phyloP scores from a whole-genome alignment of 1,140 invertebrate species.

The Leptinotarsa texana region DNA sequence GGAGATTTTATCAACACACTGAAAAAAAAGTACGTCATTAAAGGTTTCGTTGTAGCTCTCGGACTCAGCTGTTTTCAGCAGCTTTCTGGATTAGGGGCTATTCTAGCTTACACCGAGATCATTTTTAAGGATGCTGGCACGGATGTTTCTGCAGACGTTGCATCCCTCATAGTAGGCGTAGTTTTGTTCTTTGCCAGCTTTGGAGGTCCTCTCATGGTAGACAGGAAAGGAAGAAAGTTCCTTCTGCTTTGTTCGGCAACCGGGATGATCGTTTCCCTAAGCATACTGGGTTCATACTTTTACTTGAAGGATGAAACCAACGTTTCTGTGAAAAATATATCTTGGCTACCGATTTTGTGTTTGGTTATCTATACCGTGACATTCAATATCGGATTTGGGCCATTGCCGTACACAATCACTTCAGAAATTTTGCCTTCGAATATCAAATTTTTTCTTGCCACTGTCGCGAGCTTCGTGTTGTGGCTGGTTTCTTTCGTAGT shows the following conservation, averaged over 20 bases:
- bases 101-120: constrained; percentile 76
- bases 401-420: constrained; percentile 81
- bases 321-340: constrained; percentile 31
- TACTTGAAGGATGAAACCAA: constrained; percentile 34
- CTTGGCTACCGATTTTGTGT: constrained; percentile 42
- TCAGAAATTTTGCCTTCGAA: constrained; percentile 80
- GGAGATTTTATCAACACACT: constrained; percentile 21
- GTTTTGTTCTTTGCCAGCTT: constrained; percentile 35
- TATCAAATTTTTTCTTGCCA: constrained; percentile 71
- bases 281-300: constrained; percentile 42
- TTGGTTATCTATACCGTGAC: constrained; percentile 37
- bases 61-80: constrained; percentile 74
- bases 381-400: constrained; percentile 67
- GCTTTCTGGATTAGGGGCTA: constrained; percentile 78
- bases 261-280: constrained; percentile 59
- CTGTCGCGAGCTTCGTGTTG: constrained; percentile 74
- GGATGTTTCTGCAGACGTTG: constrained; percentile 52
- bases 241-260: constrained; percentile 70
- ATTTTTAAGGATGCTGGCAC: constrained; percentile 70
- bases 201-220: constrained; percentile 61
- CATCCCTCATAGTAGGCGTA: constrained; percentile 30
- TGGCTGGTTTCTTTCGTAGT: constrained; percentile 74
- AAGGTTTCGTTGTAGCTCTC: constrained; percentile 62
- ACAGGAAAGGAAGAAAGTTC: constrained; percentile 71
- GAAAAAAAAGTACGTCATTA: constrained; percentile 19